Base-by-base conservation (phyloP, 2,888 invertebrate genomes). In the Thyatira batis region DNA sequence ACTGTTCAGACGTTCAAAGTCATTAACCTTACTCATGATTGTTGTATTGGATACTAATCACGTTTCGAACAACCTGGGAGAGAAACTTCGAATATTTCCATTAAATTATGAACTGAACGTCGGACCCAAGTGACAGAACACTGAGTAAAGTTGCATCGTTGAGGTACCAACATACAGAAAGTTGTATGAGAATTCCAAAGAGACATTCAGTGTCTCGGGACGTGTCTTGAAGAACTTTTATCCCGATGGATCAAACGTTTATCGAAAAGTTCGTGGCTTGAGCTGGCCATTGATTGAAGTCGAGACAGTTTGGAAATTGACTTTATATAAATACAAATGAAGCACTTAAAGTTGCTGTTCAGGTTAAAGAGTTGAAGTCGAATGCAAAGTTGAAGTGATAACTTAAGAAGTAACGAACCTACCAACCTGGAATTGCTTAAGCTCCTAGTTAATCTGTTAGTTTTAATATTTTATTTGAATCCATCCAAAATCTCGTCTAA, bases 201-300 rank as follows among this genome's bases (percentile, higher is more conserved):
- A 28, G 30, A 30, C 27, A n/a, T 8, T 30, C 28, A 4, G 13
- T n/a, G 49, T 39, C 39, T 23, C 27, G 10, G 45, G 43, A 49
- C 50, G 50, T 50, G 57, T 57, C 54, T 56, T 55, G 52, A 39
- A 21, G 28, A 62, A 67, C 50, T 65, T 59, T 53, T 55, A 59
- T 58, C 57, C 60, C 51, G 6, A 50, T 11, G 61, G 59, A 63
- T 63, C 20, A 52, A 54, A 55, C 55, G 55, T 60, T 57, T 57
- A 54, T 52, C 54, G 55, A 51, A 49, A 51, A 59, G 50, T 53
- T 51, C n/a, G 50, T 46, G 39, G 53, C 53, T 58, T 58, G 17
- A 53, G 49, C 54, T 48, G 27, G 25, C 51, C 57, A 56, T 61
- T 53, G 53, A 60, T 56, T 54, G 27, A 49, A 27, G 39, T 39